These are phyloP conservation scores for Acrobasis suavella DNA, from an alignment of 2,888 invertebrate genomes.

Conservation along the genomic window DNA sequence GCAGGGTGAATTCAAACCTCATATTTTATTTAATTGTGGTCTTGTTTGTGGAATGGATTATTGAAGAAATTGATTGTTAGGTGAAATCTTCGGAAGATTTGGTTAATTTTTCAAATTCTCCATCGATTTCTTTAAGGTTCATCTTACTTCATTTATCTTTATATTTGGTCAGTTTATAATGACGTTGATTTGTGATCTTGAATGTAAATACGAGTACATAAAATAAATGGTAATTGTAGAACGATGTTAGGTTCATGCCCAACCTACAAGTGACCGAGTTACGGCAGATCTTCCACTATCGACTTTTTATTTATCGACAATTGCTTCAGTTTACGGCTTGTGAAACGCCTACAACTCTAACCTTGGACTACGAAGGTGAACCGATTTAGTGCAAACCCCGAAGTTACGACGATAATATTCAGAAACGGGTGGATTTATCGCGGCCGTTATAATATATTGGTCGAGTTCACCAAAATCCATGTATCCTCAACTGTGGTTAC, in stretches of 20 bases:
- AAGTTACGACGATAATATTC: constrained; percentile 24
- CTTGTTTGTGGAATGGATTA: too few species aligned
- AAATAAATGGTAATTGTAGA: too few species aligned
- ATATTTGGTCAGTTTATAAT: too few species aligned
- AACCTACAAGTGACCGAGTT: constrained; percentile 15
- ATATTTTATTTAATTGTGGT: too few species aligned
- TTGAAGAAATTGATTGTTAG: too few species aligned
- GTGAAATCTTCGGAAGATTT: too few species aligned
- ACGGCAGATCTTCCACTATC: constrained; percentile 19
- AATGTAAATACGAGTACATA: too few species aligned
- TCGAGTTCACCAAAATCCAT: constrained; percentile 19
- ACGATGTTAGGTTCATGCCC: background rate
- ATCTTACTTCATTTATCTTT: too few species aligned
- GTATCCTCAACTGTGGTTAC: constrained; percentile 30
- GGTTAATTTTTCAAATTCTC: too few species aligned
- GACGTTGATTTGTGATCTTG: too few species aligned
- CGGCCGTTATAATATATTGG: constrained; percentile 21
- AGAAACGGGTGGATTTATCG: constrained; percentile 24
- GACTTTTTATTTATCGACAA: constrained; percentile 38
- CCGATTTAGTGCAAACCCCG: constrained; percentile 29
- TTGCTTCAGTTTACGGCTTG: constrained; percentile 40
- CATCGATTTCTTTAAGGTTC: too few species aligned
- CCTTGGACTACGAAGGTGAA: constrained; percentile 34
- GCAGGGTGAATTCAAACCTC: too few species aligned
- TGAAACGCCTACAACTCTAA: constrained; percentile 31